Evolutionary conservation across 1,140 invertebrate species (phyloP), one percentile per base, ranked within the genome.

Genomic region (Gonioctena quinquepunctata): DNA sequence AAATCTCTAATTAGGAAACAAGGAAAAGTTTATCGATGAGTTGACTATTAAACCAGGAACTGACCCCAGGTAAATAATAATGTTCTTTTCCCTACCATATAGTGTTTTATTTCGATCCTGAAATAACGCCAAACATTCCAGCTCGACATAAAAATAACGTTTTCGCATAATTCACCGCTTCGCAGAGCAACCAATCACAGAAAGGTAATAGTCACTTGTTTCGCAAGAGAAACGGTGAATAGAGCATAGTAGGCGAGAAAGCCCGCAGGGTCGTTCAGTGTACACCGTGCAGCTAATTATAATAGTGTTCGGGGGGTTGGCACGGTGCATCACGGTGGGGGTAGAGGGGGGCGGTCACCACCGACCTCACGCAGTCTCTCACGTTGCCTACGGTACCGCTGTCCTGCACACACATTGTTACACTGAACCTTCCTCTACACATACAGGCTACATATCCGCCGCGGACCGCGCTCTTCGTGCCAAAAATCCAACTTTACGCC

Each of bases 281-380:
- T 64, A 72, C 70, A 70, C 52, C 27, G 70, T 72, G 70, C 72
- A 77, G 72, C 77, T 79, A 79, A 79, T 79, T 79, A 79, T 79
- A 78, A 80, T 76, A 70, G 73, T 71, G 71, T 78, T 77, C 70
- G 73, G 75, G 72, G 74, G 79, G 76, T 76, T 76, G 76, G 74
- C 75, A 72, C 73, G 73, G 73, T 73, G 75, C 75, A 78, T 74
- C 73, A 73, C 76, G 72, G 76, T 54, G 54, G 80, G 79, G 78
- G 75, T 74, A 76, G 79, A 74, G 75, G 76, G 77, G 76, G 79
- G 79, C 80, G 80, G 79, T 80, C 81, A 81, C 81, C 80, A 76
- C 76, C 81, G 79, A 76, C 78, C 81, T 75, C 81, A 82, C 81
- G 81, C 81, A 82, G 81, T 80, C 79, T 80, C 77, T 76, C 76